A percentile compares a stretch with the other conserved stretches of the same genome.
Evolutionary conservation across 2,113 vertebrate genomes (phyloP).

Genomic region (Sminthopsis crassicaudata): DNA sequence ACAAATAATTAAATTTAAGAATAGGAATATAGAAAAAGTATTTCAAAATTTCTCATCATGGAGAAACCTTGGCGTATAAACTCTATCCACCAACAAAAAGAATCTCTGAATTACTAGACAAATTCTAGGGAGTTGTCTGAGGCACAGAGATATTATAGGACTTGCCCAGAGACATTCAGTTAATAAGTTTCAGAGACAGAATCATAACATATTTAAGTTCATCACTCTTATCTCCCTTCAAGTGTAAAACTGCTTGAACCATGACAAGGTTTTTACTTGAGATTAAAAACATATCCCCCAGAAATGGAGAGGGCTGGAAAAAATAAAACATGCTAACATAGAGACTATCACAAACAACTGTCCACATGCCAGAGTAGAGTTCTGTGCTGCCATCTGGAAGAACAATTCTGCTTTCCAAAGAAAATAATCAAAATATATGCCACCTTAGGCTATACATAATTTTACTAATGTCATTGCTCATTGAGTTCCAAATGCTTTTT

Average conservation of each 20-base stretch:
- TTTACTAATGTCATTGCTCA: slow-evolving; percentile 58
- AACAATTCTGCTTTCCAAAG: slow-evolving; percentile 63
- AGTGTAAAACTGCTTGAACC: background rate
- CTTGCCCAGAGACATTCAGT: background rate
- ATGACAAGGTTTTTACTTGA: background rate
- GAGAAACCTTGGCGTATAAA: background rate
- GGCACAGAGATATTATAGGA: background rate
- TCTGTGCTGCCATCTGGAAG: slow-evolving; percentile 61
- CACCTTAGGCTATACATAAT: slow-evolving; percentile 52
- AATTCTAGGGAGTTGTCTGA: background rate
- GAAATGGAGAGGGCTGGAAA: background rate
- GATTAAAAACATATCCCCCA: slow-evolving; percentile 1
- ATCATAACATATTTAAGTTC: background rate
- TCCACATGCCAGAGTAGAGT: slow-evolving; percentile 47
- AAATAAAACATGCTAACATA: slow-evolving; percentile 31
- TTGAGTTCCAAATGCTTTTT: slow-evolving; percentile 27
- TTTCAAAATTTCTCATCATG: background rate
- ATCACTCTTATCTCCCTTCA: background rate
- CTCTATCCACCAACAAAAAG: background rate
- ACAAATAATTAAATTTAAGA: background rate
- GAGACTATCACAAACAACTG: slow-evolving; percentile 47
- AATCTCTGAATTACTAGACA: background rate
- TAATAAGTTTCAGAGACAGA: background rate
- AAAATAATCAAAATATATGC: slow-evolving; percentile 42
- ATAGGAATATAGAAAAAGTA: background rate